Conservation (phyloP, 2,888 invertebrate species). For the Cheilosia urbana region DNA sequence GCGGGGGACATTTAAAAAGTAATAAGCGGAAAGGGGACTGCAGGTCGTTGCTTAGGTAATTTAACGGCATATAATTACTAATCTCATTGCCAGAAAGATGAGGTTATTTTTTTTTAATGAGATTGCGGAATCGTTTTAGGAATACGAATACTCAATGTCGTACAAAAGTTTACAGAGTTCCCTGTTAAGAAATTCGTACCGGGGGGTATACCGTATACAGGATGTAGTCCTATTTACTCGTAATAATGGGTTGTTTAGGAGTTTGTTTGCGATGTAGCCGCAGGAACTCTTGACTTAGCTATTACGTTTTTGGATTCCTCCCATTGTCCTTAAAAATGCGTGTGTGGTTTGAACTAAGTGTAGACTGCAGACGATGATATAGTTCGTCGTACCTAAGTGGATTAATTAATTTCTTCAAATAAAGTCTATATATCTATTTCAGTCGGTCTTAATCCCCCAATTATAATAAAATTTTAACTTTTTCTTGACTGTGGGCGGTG, state of each 20-base stretch:
- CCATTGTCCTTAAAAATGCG: background rate
- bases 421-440: too few relatives aligned
- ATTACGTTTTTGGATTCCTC: background rate
- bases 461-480: too few relatives aligned
- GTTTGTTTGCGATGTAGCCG: constrained; percentile 6
- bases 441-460: too few relatives aligned
- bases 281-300: background rate
- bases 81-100: constrained; percentile 32
- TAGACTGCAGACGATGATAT: background rate
- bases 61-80: constrained; percentile 44
- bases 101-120: constrained; percentile 18
- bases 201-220: background rate
- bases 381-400: background rate
- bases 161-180: constrained; percentile 17
- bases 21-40: background rate
- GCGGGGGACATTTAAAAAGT: background rate
- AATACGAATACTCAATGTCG: constrained; percentile 11
- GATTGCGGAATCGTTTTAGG: constrained; percentile 32
- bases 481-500: too few relatives aligned
- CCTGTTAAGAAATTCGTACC: background rate
- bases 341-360: background rate
- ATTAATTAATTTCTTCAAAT: too few relatives aligned
- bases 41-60: constrained; percentile 36
- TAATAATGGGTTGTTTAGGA: background rate
- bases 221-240: background rate